Percentiles rank a stretch among this genome's conserved stretches.
These are phyloP conservation scores for Parazoanthus swiftii DNA, from an alignment of 92 coral and sea anemone genomes.

Conservation along the genomic window DNA sequence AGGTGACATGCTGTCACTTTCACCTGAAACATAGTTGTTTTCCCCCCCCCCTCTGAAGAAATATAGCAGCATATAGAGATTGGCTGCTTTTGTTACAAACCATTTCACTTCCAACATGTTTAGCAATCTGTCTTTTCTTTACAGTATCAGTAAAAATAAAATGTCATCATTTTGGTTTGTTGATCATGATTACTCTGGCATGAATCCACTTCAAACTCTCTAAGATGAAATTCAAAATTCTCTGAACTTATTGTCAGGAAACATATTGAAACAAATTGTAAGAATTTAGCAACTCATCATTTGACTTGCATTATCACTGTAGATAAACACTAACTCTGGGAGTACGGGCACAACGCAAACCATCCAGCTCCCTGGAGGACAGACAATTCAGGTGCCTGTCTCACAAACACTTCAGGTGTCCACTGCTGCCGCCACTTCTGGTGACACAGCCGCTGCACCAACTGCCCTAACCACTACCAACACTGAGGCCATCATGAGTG, in stretches of 20 bases:
- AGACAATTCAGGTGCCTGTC: slow-evolving; percentile 85
- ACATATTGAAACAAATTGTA: background rate
- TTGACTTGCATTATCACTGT: background rate
- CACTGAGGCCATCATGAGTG: slow-evolving; percentile 75
- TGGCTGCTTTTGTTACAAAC: too few species aligned
- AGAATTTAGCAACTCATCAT: background rate
- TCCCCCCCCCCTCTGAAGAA: too few species aligned
- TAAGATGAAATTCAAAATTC: too few species aligned
- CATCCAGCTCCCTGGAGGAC: slow-evolving; percentile 88
- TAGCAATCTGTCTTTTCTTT: background rate
- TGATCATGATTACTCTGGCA: too few species aligned
- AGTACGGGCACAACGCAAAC: slow-evolving; percentile 83
- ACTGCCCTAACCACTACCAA: slow-evolving; percentile 62
- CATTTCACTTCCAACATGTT: too few species aligned
- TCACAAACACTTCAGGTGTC: slow-evolving; percentile 69
- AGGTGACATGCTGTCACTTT: too few species aligned
- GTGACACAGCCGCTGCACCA: slow-evolving; percentile 51
- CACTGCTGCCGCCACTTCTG: slow-evolving; percentile 52
- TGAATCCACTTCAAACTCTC: too few species aligned
- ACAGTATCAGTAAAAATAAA: too few species aligned
- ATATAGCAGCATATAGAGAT: too few species aligned
- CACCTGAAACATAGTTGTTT: too few species aligned
- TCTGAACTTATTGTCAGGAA: too few species aligned
- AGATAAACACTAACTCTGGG: slow-evolving; percentile 60
- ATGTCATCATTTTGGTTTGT: too few species aligned